Base-by-base conservation (phyloP, 2,113 vertebrate genomes). In the Pithys albifrons region DNA sequence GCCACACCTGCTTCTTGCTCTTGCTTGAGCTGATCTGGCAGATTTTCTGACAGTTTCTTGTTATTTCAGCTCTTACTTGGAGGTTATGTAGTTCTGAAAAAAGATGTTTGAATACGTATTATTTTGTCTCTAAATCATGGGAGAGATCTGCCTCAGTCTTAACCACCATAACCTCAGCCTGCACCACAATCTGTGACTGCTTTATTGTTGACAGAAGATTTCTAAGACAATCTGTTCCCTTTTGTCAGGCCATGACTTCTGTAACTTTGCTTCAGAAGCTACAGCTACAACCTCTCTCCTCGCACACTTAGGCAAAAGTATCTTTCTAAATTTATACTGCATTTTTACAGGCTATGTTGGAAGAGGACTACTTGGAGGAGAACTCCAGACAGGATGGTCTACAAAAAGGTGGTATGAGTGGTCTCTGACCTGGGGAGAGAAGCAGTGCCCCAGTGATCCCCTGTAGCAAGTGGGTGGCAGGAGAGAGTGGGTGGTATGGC, bases 391-490 rank as follows among this genome's bases (percentile, higher is more conserved):
- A 57, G 10, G 23, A 54, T 23, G 8, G 10, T 28, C 25, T 64
- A 41, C 46, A 54, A 55, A 84, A 45, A 27, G 27, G 17, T 67
- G 15, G 10, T 65, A 7, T 1, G 2, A 69, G 9, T 16, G 7
- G 7, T 59, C 33, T 71, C 45, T 24, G 3, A 27, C 19, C 1
- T 49, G 7, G 6, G 22, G 15, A 72, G 9, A 45, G 33, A 8
- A 80, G 22, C 0, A 0, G 10, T 74, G 14, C 7, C 1, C 4
- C 37, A 8, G 5, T n/a, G 12, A 49, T n/a, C 19, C 49, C 9
- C 27, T 66, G 22, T 43, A 81, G 25, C 15, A 74, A 82, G 46
- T 0, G 0, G 7, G 16, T 1, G 3, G 43, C 12, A n/a, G 22
- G 62, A 66, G n/a, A 33, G 8, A 43, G 16, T 4, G 7, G 4